These are phyloP conservation scores for Pomatostomus ruficeps DNA, from an alignment of 2,113 vertebrate genomes.

Conservation along the genomic window DNA sequence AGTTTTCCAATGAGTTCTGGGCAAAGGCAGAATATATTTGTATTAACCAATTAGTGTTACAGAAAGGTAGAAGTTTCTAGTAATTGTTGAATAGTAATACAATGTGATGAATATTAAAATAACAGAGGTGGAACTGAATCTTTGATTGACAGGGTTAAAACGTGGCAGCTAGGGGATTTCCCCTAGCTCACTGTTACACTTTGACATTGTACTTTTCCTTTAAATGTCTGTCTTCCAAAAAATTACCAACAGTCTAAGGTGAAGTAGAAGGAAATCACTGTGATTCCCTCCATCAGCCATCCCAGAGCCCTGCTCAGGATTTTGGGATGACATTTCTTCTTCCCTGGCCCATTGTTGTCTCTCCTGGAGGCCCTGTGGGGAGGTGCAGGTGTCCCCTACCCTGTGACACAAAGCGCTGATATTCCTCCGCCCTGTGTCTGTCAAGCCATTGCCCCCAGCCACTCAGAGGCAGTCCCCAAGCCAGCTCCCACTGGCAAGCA, in stretches of 20 bases:
- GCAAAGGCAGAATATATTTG: too few relatives aligned
- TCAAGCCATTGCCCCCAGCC: neutral
- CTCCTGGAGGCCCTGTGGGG: too few relatives aligned
- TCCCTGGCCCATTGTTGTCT: fast-evolving
- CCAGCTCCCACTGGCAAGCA: neutral
- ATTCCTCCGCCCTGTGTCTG: fast-evolving
- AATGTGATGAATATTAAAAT: too few relatives aligned
- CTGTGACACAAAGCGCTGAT: neutral
- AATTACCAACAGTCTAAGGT: neutral
- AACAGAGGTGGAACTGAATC: too few relatives aligned
- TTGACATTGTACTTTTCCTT: neutral
- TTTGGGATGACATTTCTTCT: neutral
- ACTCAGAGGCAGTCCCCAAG: too few relatives aligned
- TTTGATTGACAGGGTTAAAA: too few relatives aligned
- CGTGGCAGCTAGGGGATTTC: too few relatives aligned
- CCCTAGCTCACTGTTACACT: too few relatives aligned
- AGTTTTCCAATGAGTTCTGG: too few relatives aligned
- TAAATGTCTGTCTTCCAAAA: neutral
- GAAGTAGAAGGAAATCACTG: neutral
- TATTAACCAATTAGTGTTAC: too few relatives aligned
- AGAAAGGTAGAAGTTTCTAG: too few relatives aligned
- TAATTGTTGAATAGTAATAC: too few relatives aligned
- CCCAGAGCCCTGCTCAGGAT: neutral
- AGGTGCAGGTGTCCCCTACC: fast-evolving
- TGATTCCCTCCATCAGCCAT: fast-evolving